These are phyloP conservation scores for Sturnira hondurensis DNA, from an alignment of 2,113 vertebrate species.

Conservation along the genomic window DNA sequence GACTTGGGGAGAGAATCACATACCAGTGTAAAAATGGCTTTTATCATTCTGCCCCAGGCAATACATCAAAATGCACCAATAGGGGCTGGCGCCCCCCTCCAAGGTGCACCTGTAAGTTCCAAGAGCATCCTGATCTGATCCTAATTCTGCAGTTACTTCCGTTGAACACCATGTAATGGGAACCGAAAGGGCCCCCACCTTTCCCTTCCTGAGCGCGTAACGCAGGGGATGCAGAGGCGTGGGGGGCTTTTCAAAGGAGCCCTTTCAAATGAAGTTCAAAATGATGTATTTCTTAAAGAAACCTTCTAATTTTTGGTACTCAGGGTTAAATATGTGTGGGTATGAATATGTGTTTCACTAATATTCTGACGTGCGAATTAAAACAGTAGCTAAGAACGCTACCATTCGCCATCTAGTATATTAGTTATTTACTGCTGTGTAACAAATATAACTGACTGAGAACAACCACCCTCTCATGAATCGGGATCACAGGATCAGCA, in stretches of 20 bases:
- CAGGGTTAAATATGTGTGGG: neutral
- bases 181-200: neutral
- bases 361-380: neutral
- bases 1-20: neutral
- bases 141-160: neutral
- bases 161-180: neutral
- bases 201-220: too few species aligned
- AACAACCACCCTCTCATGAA: neutral
- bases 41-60: neutral
- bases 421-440: neutral
- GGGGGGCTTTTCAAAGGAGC: neutral
- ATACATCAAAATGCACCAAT: conserved; percentile 44
- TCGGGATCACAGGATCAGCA: neutral
- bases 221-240: too few species aligned
- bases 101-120: conserved; percentile 75
- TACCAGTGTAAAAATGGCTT: conserved; percentile 46
- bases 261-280: neutral
- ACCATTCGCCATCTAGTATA: neutral
- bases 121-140: neutral
- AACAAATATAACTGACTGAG: neutral
- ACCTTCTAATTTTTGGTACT: neutral
- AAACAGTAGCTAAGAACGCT: neutral
- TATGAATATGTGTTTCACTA: neutral
- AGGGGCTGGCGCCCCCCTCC: conserved; percentile 74
- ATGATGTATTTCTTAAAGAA: conserved; percentile 36